Conservation (phyloP, 23 tunicate genomes). For the Ciona savignyi region DNA sequence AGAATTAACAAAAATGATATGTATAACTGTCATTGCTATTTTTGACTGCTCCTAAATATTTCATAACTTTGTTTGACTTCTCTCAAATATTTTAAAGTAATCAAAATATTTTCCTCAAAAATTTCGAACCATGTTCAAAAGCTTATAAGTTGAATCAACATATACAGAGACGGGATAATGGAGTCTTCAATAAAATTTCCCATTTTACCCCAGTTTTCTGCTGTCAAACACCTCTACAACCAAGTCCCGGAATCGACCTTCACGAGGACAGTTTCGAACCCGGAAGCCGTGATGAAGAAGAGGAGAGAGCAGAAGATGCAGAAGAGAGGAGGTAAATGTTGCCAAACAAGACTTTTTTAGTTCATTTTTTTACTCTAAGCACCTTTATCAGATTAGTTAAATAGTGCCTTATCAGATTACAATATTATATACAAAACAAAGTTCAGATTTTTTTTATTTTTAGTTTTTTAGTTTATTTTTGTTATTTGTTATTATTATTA, state of each 20-base stretch:
- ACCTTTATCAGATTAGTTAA: background rate
- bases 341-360: too few species aligned
- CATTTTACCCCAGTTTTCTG: constrained; percentile 37
- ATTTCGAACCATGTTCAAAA: too few species aligned
- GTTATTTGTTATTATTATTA: too few species aligned
- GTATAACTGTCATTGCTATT: too few species aligned
- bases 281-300: constrained; percentile 94
- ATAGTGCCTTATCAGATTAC: background rate
- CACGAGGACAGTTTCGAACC: constrained; percentile 93
- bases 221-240: constrained; percentile 71
- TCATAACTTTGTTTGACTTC: too few species aligned
- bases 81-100: background rate
- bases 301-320: constrained; percentile 87
- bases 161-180: too few species aligned
- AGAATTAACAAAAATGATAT: too few species aligned
- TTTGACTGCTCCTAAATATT: too few species aligned
- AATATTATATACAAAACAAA: background rate
- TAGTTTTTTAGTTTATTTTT: too few species aligned
- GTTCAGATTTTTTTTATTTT: background rate
- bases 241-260: constrained; percentile 90
- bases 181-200: too few species aligned
- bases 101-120: too few species aligned
- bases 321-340: constrained; percentile 87
- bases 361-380: background rate
- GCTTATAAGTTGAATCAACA: too few species aligned